Base-by-base conservation (phyloP, 2,113 vertebrate genomes). In the Callipepla californica region DNA sequence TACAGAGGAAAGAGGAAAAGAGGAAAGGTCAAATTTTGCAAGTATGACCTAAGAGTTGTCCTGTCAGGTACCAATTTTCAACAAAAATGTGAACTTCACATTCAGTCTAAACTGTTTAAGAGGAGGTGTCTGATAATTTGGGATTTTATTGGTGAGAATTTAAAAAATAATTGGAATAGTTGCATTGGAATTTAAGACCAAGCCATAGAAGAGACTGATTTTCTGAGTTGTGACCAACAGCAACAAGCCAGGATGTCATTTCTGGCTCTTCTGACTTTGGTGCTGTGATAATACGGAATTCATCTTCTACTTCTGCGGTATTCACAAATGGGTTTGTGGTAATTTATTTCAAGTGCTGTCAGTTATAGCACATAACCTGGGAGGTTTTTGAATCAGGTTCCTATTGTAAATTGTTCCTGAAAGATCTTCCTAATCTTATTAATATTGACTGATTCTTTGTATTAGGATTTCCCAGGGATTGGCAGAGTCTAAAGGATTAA, bases 391-490 rank as follows among this genome's bases (percentile, higher is more conserved):
- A 80, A 70, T 32, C 82, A 42, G 38, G 36, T 90, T 96, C 90
- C 50, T 94, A 63, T 92, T 89, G 53, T 50, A 92, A 90, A 78
- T 95, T 96, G 75, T 83, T 93, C 50, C 87, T 91, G 91, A 92
- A 96, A 84, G 76, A 51, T 77, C 28, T 80, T 72, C 61, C 74
- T 90, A 89, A 95, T 93, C 72, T 89, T 95, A 40, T 38, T 96
- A 92, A 65, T 75, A 87, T 34, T 42, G 44, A 68, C 80, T 65
- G 70, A 92, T 89, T 90, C 48, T 94, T 95, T 94, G 85, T 95
- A 80, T 92, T 90, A 87, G 78, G 84, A 92, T 96, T 96, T 96
- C 80, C 78, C 93, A 79, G 80, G 40, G 76, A 96, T 82, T 82
- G 80, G 30, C 75, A 42, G 69, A 84, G 11, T 87, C 87, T 78